These are phyloP conservation scores for Channa striata DNA, from an alignment of 2,797 vertebrate species.

Conservation along the genomic window DNA sequence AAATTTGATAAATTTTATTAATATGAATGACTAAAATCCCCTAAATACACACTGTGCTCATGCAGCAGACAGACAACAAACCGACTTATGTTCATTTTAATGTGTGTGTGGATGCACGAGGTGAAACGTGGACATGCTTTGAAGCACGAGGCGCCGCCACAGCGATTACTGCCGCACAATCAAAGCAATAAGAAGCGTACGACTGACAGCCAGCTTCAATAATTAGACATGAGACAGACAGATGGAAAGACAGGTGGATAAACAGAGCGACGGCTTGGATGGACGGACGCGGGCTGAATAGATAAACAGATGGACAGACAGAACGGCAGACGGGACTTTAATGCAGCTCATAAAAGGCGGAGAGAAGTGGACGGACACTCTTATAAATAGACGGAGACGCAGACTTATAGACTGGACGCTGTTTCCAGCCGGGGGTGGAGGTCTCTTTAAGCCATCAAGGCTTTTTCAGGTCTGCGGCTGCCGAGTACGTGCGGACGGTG, in stretches of 20 bases:
- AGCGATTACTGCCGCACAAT: constrained; percentile 21
- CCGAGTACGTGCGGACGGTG: too few relatives aligned
- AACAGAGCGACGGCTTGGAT: constrained; percentile 59
- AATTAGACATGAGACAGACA: constrained; percentile 53
- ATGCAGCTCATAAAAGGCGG: constrained; percentile 53
- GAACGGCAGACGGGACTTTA: constrained; percentile 49
- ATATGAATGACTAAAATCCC: not conserved
- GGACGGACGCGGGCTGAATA: constrained; percentile 53
- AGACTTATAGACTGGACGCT: not conserved
- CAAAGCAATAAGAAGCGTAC: constrained; percentile 36
- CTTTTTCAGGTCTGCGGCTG: constrained; percentile 45
- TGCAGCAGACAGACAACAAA: not conserved
- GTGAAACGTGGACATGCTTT: not conserved
- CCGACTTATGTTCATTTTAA: not conserved
- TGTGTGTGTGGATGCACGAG: not conserved
- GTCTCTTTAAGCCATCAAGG: too few relatives aligned
- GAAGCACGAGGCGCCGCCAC: constrained; percentile 16
- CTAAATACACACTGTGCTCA: not conserved
- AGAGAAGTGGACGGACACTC: constrained; percentile 30
- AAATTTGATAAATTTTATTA: too few relatives aligned
- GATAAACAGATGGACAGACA: constrained; percentile 66
- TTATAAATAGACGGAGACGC: constrained; percentile 36
- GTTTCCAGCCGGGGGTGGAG: too few relatives aligned
- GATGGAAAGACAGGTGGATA: constrained; percentile 68
- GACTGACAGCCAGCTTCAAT: constrained; percentile 54